These are phyloP conservation scores for Lathronympha strigana DNA, from an alignment of 2,888 invertebrate species.

Conservation along the genomic window DNA sequence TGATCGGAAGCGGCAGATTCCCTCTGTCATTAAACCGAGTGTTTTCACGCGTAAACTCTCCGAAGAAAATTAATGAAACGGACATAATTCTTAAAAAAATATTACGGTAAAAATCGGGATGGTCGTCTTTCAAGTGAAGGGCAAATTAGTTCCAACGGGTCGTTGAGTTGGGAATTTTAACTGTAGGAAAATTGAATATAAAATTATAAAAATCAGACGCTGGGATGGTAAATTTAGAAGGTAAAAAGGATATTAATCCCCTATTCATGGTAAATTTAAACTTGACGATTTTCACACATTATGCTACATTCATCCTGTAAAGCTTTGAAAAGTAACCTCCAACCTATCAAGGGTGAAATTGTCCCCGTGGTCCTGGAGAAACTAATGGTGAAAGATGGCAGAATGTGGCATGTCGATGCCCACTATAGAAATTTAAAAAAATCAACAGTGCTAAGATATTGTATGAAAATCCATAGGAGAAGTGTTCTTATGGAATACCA, in stretches of 20 bases:
- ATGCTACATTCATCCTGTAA: no score
- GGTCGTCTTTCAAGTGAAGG: conserved; percentile 33
- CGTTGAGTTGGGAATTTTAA: background rate
- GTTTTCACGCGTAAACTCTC: conserved; percentile 22
- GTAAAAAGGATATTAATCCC: no score
- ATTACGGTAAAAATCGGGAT: conserved; percentile 31
- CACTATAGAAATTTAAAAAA: no score
- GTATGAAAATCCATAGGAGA: no score
- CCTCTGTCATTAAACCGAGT: conserved; percentile 23
- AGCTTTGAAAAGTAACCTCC: no score
- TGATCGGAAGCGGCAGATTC: conserved; percentile 29
- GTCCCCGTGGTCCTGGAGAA: no score
- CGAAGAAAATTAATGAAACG: conserved; percentile 40
- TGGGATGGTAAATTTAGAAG: background rate
- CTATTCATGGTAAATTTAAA: no score
- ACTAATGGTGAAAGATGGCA: no score
- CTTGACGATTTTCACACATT: background rate
- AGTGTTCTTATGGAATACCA: no score
- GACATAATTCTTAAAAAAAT: conserved; percentile 38
- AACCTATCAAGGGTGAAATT: no score
- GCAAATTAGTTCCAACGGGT: conserved; percentile 23
- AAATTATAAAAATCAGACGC: background rate
- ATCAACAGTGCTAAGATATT: no score
- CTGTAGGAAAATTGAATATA: conserved; percentile 1
- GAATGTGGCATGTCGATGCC: no score